Base-by-base conservation (phyloP, 2,113 vertebrate species). In the Patagioenas fasciata region DNA sequence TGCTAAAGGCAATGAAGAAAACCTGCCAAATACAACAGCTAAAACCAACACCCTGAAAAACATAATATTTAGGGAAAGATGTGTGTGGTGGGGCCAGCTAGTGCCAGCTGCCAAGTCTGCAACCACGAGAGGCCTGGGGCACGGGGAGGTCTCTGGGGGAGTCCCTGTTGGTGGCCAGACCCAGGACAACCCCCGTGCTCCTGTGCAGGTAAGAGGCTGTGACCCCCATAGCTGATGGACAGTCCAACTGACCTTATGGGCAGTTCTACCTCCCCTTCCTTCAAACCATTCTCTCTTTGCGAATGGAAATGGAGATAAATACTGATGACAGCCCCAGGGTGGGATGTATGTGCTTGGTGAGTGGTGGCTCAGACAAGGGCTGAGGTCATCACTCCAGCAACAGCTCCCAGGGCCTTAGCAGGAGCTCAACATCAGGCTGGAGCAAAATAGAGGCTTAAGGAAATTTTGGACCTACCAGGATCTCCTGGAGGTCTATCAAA, bases 1-100 rank as follows among this genome's bases (percentile, higher is more conserved):
- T 88, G 60, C 69, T 94, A 57, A 74, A 90, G 60, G 86, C 93
- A 88, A 7, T 36, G 53, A 69, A 94, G 85, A 36, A 93, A 88
- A 78, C 28, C 31, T 84, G 91, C 94, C 96, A 97, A 95, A 66
- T 53, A 48, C 36, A 94, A 94, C 87, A 86, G 67, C 81, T 93
- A 91, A 95, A 96, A 74, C 60, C 51, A 95, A 83, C 81, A 95
- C 67, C 42, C 81, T 89, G 79, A 80, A 91, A 94, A 91, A 15
- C 92, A 89, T 72, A 93, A 80, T 90, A 89, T 89, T 95, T 93
- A 78, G 60, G n/a, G 32, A 85, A 80, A 92, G 60, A 66, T 66
- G 54, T 44, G 31, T 47, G 32, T 18, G 77, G 48, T 32, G 19
- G 57, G 54, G 48, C 44, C 9, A 9, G 65, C 40, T 82, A 62